A percentile compares a stretch with the other conserved stretches of the same genome.
Conservation (phyloP, 2,797 vertebrate genomes). For the Eupleurogrammus muticus region DNA sequence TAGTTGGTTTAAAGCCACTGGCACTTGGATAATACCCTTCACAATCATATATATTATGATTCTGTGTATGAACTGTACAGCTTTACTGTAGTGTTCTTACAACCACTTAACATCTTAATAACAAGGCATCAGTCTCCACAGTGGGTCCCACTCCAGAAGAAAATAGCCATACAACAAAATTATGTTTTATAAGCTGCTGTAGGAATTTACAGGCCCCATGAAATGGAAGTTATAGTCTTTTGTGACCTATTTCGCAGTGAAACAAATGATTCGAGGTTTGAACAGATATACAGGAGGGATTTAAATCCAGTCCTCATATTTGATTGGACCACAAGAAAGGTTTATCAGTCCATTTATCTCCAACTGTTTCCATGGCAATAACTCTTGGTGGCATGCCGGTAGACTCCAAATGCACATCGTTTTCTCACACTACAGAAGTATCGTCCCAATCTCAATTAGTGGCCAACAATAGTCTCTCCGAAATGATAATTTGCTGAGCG, state of each 20-base stretch:
- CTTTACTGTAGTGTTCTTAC: not conserved
- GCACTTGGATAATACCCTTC: not conserved
- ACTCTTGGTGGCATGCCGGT: constrained; percentile 41
- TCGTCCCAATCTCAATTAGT: constrained; percentile 67
- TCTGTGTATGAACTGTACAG: not conserved
- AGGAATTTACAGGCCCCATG: no score
- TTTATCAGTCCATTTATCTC: constrained; percentile 42
- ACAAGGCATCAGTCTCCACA: not conserved
- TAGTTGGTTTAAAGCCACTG: not conserved
- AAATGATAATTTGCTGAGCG: constrained; percentile 35
- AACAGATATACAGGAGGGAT: no score
- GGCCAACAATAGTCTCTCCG: constrained; percentile 56
- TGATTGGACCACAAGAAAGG: not conserved
- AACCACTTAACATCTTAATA: not conserved
- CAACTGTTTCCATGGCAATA: constrained; percentile 58
- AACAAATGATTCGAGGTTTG: no score
- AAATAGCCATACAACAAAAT: not conserved
- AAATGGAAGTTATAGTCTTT: no score
- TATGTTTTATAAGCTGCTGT: no score
- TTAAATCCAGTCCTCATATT: no score
- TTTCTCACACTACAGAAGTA: constrained; percentile 56
- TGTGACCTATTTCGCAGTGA: no score
- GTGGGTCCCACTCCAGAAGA: constrained; percentile 2
- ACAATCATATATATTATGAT: not conserved
- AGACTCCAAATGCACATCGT: constrained; percentile 29